These are phyloP conservation scores for Neodiprion virginianus DNA, from an alignment of 1,140 invertebrate genomes.

Conservation along the genomic window DNA sequence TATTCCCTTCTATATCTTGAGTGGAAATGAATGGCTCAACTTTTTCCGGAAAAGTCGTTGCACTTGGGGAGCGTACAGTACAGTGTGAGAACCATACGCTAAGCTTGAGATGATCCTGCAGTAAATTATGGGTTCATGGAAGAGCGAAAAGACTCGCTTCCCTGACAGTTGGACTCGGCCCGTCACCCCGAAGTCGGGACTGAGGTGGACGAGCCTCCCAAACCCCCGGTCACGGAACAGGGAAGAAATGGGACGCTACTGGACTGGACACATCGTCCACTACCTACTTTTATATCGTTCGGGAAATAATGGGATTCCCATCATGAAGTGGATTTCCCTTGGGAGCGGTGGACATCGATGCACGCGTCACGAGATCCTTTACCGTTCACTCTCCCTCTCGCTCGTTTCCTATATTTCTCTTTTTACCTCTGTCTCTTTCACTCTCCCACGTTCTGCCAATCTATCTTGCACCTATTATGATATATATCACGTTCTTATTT, in stretches of 20 bases:
- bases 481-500: not conserved
- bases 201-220: not conserved
- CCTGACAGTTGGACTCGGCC: not conserved
- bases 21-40: too few relatives aligned
- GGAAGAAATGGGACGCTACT: not conserved
- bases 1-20: too few relatives aligned
- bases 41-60: too few relatives aligned
- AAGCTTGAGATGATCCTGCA: too few relatives aligned
- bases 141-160: not conserved
- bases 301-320: slow-evolving; percentile 64
- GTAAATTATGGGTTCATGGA: too few relatives aligned
- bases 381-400: slow-evolving; percentile 25
- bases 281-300: slow-evolving; percentile 61
- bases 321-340: slow-evolving; percentile 64
- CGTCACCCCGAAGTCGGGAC: not conserved
- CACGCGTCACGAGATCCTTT: slow-evolving; percentile 60
- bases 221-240: not conserved
- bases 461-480: not conserved
- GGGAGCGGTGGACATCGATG: slow-evolving; percentile 60
- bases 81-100: too few relatives aligned
- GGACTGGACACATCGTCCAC: slow-evolving; percentile 28
- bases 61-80: too few relatives aligned
- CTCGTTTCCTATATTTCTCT: slow-evolving; percentile 14
- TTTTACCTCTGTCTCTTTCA: not conserved
- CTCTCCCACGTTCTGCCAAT: not conserved